A percentile compares a stretch with the other conserved stretches of the same genome.
Conservation (phyloP, 2,113 vertebrate genomes). For the Ceyx cyanopectus region DNA sequence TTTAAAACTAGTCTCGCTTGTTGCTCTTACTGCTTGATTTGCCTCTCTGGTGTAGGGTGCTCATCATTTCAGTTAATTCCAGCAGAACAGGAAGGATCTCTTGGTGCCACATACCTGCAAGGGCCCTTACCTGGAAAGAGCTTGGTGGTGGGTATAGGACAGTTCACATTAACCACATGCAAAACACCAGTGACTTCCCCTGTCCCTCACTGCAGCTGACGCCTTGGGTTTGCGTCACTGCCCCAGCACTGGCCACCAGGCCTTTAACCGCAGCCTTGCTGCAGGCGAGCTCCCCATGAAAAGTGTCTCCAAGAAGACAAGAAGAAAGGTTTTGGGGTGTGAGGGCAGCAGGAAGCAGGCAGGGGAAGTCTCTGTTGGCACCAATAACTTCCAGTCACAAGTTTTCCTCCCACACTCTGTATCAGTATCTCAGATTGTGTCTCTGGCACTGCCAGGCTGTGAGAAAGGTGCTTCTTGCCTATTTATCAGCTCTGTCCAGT, state of each 20-base stretch:
- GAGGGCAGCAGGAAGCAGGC: background rate
- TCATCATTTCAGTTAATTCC: background rate
- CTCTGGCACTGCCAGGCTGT: background rate
- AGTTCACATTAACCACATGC: background rate
- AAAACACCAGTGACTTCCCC: background rate
- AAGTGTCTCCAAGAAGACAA: background rate
- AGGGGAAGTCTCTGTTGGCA: background rate
- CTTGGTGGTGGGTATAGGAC: background rate
- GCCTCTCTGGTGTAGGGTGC: accelerated
- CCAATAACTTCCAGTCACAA: background rate
- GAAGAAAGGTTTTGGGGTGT: background rate
- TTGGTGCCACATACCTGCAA: background rate
- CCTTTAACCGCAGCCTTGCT: background rate
- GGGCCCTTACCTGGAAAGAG: background rate
- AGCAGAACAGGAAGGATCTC: background rate
- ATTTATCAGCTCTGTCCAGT: background rate
- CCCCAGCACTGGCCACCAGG: background rate
- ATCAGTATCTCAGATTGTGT: background rate
- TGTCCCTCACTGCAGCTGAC: background rate
- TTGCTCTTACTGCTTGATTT: background rate
- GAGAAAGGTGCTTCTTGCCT: background rate
- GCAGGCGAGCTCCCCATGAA: background rate
- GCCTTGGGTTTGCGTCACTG: background rate
- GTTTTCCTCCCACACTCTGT: background rate
- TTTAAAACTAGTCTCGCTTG: background rate